Percentiles rank a stretch among this genome's conserved stretches.
Conservation (phyloP, 2,113 vertebrate genomes). For the Macrotus californicus region DNA sequence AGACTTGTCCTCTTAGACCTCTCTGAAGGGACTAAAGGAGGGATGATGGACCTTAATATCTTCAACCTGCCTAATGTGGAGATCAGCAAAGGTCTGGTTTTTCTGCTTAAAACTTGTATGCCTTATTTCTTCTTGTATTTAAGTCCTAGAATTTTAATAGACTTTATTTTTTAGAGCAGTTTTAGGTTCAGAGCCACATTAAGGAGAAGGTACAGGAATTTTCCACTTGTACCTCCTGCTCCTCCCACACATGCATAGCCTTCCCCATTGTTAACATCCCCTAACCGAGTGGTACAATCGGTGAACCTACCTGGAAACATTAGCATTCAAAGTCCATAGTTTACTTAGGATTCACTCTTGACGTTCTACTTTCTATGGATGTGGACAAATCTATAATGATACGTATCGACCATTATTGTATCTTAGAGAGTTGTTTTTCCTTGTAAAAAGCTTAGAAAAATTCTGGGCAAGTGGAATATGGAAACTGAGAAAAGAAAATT, state of each 20-base stretch:
- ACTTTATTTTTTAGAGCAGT: neutral
- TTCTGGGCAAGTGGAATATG: too few species aligned
- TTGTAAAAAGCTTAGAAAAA: too few species aligned
- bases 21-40: slow-evolving; percentile 90
- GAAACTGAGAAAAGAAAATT: too few species aligned
- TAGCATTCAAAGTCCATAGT: neutral
- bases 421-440: neutral
- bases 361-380: neutral
- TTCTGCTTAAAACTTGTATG: slow-evolving; percentile 27
- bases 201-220: neutral
- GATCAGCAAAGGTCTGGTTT: slow-evolving; percentile 87
- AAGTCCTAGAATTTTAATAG: neutral
- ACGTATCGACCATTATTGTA: neutral
- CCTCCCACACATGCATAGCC: neutral
- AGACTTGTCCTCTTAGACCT: slow-evolving; percentile 90
- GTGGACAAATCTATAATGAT: neutral
- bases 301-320: neutral
- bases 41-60: slow-evolving; percentile 90
- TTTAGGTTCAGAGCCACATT: neutral
- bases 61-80: slow-evolving; percentile 91
- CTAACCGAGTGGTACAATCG: neutral
- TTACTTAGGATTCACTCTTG: neutral
- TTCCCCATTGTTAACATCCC: neutral
- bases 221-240: neutral
- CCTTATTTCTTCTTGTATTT: neutral